A percentile compares a stretch with the other conserved stretches of the same genome.
Conservation (phyloP, 2,113 vertebrate species). For the Neofelis nebulosa region DNA sequence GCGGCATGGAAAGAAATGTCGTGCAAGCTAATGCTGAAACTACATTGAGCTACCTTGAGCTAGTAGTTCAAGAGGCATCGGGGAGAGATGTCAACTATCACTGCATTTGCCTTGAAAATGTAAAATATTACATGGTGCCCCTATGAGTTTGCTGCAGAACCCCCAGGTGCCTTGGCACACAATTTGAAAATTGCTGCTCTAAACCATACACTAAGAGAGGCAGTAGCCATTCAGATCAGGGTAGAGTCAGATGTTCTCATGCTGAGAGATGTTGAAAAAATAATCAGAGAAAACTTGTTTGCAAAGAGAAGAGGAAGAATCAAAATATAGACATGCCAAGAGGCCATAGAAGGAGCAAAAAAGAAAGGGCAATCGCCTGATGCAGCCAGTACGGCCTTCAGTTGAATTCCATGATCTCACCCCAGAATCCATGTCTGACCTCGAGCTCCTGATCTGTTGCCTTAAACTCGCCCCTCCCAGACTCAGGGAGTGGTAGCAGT, state of each 20-base stretch:
- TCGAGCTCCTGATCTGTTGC: background rate
- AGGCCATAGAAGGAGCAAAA: background rate
- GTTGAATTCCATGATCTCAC: no score
- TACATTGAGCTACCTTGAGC: background rate
- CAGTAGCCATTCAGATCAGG: background rate
- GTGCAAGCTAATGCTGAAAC: fast-evolving
- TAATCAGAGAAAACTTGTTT: background rate
- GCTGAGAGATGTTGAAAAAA: background rate
- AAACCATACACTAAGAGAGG: background rate
- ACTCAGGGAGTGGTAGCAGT: background rate
- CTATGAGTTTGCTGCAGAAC: background rate
- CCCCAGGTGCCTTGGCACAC: background rate
- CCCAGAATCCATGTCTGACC: background rate
- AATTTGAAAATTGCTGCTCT: background rate
- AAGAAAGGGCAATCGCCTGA: background rate
- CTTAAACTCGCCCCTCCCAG: background rate
- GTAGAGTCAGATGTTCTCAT: background rate
- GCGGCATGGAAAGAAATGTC: background rate
- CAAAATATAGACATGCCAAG: background rate
- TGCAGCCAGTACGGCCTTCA: fast-evolving
- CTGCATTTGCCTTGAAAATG: background rate
- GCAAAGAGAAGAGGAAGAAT: background rate
- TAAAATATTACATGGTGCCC: background rate
- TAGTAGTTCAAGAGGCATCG: background rate
- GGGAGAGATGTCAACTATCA: background rate